These are phyloP conservation scores for Propsilocerus akamusi DNA, from an alignment of 1,140 invertebrate genomes.

Conservation along the genomic window DNA sequence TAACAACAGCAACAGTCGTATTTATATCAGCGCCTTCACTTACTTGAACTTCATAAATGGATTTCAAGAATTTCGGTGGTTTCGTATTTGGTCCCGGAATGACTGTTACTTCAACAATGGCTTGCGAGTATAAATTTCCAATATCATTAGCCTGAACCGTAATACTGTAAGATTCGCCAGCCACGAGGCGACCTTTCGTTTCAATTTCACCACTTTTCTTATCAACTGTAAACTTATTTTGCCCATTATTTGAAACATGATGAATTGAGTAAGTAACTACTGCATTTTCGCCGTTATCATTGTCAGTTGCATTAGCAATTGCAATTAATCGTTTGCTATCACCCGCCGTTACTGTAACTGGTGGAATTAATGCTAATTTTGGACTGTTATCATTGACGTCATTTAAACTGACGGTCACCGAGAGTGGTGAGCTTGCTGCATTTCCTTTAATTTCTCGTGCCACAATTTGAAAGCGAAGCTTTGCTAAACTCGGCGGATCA, in stretches of 20 bases:
- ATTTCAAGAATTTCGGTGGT: constrained; percentile 52
- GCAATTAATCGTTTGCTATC: constrained; percentile 47
- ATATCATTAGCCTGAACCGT: constrained; percentile 54
- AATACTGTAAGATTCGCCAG: constrained; percentile 66
- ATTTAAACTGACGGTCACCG: constrained; percentile 47
- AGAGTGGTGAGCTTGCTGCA: constrained; percentile 52
- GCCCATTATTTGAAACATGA: constrained; percentile 68
- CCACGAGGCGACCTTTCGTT: constrained; percentile 48
- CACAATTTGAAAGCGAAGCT: constrained; percentile 51
- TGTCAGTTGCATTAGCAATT: constrained; percentile 53
- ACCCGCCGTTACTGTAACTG: constrained; percentile 56
- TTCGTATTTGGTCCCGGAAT: constrained; percentile 64
- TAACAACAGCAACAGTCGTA: constrained; percentile 53
- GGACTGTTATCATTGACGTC: constrained; percentile 70
- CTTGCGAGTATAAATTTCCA: constrained; percentile 44
- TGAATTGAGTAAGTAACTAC: constrained; percentile 58
- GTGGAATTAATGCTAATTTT: constrained; percentile 43
- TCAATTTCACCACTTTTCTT: constrained; percentile 48
- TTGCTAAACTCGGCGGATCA: constrained; percentile 60
- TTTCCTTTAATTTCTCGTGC: constrained; percentile 50
- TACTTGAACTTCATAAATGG: constrained; percentile 59
- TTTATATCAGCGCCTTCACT: constrained; percentile 74
- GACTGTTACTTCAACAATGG: constrained; percentile 71
- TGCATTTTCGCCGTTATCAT: constrained; percentile 60
- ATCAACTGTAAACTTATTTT: constrained; percentile 60